These are phyloP conservation scores for Zele albiditarsus DNA, from an alignment of 2,888 invertebrate genomes.

Conservation along the genomic window DNA sequence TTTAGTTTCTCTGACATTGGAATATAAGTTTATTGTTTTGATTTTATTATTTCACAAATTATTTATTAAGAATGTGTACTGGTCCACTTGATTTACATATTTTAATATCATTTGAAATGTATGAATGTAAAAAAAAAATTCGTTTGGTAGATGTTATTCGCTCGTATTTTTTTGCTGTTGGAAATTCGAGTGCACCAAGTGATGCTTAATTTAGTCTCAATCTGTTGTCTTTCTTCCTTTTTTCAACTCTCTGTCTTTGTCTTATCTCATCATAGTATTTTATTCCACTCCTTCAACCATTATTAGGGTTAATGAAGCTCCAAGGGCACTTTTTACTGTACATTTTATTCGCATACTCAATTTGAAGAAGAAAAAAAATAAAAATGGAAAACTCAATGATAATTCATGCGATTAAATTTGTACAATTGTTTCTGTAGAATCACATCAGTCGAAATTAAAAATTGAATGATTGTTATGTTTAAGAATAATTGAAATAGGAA, in stretches of 20 bases:
- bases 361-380: neutral
- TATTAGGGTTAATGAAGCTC: neutral
- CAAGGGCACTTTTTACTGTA: neutral
- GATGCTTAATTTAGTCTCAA: neutral
- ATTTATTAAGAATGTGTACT: too few relatives aligned
- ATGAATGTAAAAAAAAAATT: too few relatives aligned
- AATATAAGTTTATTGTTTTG: too few relatives aligned
- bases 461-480: too few relatives aligned
- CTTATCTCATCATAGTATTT: neutral
- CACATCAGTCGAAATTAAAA: too few relatives aligned
- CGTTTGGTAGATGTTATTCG: too few relatives aligned
- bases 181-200: neutral
- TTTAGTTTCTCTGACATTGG: too few relatives aligned
- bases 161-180: neutral
- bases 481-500: neutral
- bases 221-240: too few relatives aligned
- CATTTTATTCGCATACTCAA: neutral
- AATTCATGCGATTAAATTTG: neutral
- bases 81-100: neutral
- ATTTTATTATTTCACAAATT: too few relatives aligned
- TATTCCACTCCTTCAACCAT: neutral
- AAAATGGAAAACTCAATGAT: neutral
- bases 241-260: neutral
- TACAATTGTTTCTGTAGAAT: too few relatives aligned
- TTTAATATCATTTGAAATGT: neutral